Evolutionary conservation across 2,888 invertebrate species (phyloP).

Genomic region (Omphaloscelis lunosa): DNA sequence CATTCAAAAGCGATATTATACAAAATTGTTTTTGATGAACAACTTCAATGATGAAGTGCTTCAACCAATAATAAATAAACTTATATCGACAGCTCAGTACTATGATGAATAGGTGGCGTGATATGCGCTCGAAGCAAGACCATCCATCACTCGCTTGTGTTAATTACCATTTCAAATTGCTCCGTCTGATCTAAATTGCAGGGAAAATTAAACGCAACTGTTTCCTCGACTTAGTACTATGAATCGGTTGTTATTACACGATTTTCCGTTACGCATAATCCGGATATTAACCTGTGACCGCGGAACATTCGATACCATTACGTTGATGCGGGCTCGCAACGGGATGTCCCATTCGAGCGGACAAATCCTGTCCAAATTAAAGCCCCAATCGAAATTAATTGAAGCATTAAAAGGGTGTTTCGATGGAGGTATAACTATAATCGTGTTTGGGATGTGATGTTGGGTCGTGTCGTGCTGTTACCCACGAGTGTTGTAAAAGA

Average conservation of each 20-base stretch:
- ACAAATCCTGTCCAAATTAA: slow-evolving; percentile 79
- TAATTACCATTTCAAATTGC: slow-evolving; percentile 87
- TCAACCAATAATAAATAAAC: slow-evolving; percentile 69
- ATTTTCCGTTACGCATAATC: slow-evolving; percentile 68
- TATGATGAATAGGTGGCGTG: slow-evolving; percentile 76
- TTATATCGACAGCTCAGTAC: slow-evolving; percentile 68
- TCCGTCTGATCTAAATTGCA: slow-evolving; percentile 77
- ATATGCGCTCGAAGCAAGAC: slow-evolving; percentile 62
- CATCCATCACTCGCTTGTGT: slow-evolving; percentile 81
- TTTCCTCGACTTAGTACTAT: slow-evolving; percentile 62
- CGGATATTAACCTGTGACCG: slow-evolving; percentile 67
- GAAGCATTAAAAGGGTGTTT: slow-evolving; percentile 75
- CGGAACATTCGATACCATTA: slow-evolving; percentile 73
- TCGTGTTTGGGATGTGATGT: slow-evolving; percentile 64
- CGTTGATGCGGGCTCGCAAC: slow-evolving; percentile 68
- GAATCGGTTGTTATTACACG: slow-evolving; percentile 39
- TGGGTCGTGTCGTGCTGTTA: slow-evolving; percentile 43
- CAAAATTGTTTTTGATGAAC: slow-evolving; percentile 59
- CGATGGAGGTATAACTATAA: slow-evolving; percentile 60
- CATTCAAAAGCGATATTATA: slow-evolving; percentile 32
- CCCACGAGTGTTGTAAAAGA: slow-evolving; percentile 38
- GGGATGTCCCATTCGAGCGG: slow-evolving; percentile 73
- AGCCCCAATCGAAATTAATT: slow-evolving; percentile 80
- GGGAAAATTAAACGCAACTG: slow-evolving; percentile 75
- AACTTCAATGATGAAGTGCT: slow-evolving; percentile 66